Conservation (phyloP, 2,113 vertebrate genomes). For the Thermophis baileyi region DNA sequence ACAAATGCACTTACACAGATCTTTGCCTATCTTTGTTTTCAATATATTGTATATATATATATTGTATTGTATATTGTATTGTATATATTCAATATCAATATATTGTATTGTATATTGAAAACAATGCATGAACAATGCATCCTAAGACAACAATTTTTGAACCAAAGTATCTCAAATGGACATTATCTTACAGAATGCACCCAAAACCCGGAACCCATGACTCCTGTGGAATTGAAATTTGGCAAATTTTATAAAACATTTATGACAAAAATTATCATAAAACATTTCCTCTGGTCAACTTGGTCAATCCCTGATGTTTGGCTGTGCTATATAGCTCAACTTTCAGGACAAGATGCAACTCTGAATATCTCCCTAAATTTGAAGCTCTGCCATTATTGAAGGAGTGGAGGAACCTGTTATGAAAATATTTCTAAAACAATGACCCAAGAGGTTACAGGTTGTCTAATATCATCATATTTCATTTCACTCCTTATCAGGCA, state of each 20-base stretch:
- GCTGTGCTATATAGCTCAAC: background rate
- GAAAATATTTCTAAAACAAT: background rate
- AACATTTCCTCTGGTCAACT: background rate
- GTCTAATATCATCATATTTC: slow-evolving; percentile 26
- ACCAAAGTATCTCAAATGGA: background rate
- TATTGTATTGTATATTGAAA: no score
- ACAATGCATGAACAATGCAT: background rate
- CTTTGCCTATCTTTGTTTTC: slow-evolving; percentile 14
- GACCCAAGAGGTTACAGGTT: background rate
- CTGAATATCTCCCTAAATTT: background rate
- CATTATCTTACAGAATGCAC: background rate
- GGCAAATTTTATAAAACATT: no score
- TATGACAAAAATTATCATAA: no score
- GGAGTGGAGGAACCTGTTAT: background rate
- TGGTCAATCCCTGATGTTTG: background rate
- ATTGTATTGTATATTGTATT: no score
- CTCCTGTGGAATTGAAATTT: no score
- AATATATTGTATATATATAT: slow-evolving; percentile 17
- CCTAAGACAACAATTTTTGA: background rate
- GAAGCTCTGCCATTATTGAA: background rate
- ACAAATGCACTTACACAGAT: background rate
- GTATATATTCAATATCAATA: no score
- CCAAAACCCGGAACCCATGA: background rate
- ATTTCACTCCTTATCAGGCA: background rate
- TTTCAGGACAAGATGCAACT: background rate